Conservation (phyloP, 2,113 vertebrate species). For the Erinaceus europaeus region DNA sequence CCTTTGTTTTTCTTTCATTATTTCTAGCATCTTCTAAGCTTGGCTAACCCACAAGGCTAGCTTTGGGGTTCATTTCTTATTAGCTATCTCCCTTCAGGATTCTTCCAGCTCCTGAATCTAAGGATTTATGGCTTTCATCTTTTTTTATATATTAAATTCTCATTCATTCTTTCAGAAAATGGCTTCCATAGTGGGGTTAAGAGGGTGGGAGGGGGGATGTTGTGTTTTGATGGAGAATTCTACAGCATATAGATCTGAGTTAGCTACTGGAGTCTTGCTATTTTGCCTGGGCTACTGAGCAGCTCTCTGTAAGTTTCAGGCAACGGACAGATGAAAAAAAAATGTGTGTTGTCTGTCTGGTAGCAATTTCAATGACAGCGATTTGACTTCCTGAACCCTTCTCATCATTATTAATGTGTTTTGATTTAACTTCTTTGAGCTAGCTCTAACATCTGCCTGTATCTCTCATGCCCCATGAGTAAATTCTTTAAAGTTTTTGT, state of each 20-base stretch:
- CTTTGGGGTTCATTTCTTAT: neutral
- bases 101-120: neutral
- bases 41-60: neutral
- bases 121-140: conserved; percentile 40
- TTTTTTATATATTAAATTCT: conserved; percentile 27
- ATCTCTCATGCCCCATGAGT: neutral
- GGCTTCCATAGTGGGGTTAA: neutral
- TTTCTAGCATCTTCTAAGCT: neutral
- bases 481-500: no score
- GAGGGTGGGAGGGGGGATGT: neutral
- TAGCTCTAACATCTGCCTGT: neutral
- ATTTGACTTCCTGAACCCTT: neutral
- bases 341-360: neutral
- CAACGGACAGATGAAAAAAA: neutral
- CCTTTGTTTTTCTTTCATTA: neutral
- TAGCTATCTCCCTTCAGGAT: neutral
- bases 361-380: neutral
- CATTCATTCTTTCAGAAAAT: neutral
- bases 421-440: neutral
- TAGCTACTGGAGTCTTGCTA: neutral
- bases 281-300: neutral
- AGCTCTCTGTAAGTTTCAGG: neutral
- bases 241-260: neutral
- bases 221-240: neutral
- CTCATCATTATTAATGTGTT: neutral